Percentiles rank a stretch among this genome's conserved stretches.
These are phyloP conservation scores for Bombylius major DNA, from an alignment of 2,888 invertebrate genomes.

Conservation along the genomic window DNA sequence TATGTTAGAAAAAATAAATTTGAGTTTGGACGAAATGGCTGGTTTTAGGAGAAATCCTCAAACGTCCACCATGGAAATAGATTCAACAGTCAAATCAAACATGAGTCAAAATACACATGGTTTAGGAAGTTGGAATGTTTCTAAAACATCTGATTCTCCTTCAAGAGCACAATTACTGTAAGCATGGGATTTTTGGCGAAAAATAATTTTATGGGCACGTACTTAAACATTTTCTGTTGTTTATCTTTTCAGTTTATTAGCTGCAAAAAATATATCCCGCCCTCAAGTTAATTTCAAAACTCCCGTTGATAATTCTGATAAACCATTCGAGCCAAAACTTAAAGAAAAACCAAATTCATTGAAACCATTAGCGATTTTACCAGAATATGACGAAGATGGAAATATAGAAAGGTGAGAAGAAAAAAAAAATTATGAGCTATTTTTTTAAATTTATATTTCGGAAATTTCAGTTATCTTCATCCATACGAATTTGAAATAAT, in stretches of 20 bases:
- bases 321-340: slow-evolving; percentile 71
- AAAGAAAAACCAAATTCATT: slow-evolving; percentile 78
- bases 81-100: background rate
- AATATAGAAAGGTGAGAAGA: slow-evolving; percentile 39
- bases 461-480: slow-evolving; percentile 55
- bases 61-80: slow-evolving; percentile 37
- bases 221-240: background rate
- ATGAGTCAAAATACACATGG: slow-evolving; percentile 5
- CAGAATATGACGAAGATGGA: slow-evolving; percentile 53
- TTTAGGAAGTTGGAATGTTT: slow-evolving; percentile 49
- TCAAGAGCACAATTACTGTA: background rate
- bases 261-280: slow-evolving; percentile 59
- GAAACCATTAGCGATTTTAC: slow-evolving; percentile 61
- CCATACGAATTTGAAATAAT: slow-evolving; percentile 81
- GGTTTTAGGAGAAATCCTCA: slow-evolving; percentile 45
- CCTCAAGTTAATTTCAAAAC: slow-evolving; percentile 80
- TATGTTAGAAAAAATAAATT: slow-evolving; percentile 67
- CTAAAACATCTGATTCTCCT: slow-evolving; percentile 15
- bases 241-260: slow-evolving; percentile 41
- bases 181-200: background rate
- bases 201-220: background rate
- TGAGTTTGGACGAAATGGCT: slow-evolving; percentile 53
- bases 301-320: slow-evolving; percentile 62
- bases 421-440: background rate
- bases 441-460: background rate